Percentiles rank a stretch among this genome's conserved stretches.
These are phyloP conservation scores for Thysanoteuthis rhombus DNA, from an alignment of 2,888 invertebrate species.

Conservation along the genomic window DNA sequence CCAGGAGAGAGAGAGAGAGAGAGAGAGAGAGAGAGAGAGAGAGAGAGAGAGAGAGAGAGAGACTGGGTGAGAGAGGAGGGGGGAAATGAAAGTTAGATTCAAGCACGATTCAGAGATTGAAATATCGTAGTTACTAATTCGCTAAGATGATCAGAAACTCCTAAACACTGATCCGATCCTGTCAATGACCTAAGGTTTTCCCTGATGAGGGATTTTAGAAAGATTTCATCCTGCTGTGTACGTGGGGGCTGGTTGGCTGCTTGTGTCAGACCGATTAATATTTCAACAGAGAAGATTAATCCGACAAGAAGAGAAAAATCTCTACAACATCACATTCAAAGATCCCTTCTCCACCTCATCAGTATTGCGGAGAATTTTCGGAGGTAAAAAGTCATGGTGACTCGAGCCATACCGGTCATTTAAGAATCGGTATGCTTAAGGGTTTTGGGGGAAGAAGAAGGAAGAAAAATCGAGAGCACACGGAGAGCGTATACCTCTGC, in stretches of 20 bases:
- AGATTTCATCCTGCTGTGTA: neutral
- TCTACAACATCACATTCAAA: neutral
- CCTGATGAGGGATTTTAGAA: neutral
- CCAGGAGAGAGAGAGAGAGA: too few relatives aligned
- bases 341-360: neutral
- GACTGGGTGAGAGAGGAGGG: neutral
- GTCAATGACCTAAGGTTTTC: neutral
- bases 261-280: neutral
- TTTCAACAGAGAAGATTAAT: neutral
- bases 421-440: too few relatives aligned
- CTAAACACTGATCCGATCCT: neutral
- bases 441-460: too few relatives aligned
- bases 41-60: neutral
- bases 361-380: neutral
- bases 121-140: neutral
- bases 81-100: too few relatives aligned
- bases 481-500: too few relatives aligned
- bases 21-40: too few relatives aligned
- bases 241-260: neutral
- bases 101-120: neutral
- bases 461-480: too few relatives aligned
- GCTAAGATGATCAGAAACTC: neutral
- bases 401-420: too few relatives aligned
- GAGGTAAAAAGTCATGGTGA: too few relatives aligned
- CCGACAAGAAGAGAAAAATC: neutral